phyloP scores from a whole-genome alignment of 2,888 invertebrate genomes.

The Mystacides longicornis region DNA sequence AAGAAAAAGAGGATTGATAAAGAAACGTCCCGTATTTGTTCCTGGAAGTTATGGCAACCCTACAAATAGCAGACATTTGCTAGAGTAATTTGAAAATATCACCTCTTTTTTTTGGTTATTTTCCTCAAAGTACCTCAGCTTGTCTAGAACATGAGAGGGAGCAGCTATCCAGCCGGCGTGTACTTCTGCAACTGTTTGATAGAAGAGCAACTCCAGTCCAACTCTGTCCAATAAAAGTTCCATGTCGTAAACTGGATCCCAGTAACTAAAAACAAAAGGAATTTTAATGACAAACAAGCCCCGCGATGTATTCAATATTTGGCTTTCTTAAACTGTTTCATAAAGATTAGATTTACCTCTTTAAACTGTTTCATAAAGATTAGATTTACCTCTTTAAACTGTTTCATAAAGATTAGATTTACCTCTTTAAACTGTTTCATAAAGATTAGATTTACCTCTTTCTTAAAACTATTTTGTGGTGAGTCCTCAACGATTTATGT shows the following conservation, averaged over 20 bases:
- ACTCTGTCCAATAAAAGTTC: slow-evolving; percentile 75
- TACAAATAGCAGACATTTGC: no score
- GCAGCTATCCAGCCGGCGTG: slow-evolving; percentile 80
- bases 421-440: not conserved
- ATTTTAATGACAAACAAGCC: no score
- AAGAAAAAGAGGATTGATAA: no score
- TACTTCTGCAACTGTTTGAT: slow-evolving; percentile 81
- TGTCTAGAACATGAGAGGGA: slow-evolving; percentile 58
- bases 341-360: not conserved
- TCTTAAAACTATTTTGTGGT: slow-evolving; percentile 74
- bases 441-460: slow-evolving; percentile 58
- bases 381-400: not conserved
- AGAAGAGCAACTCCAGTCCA: slow-evolving; percentile 77
- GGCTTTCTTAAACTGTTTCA: not conserved
- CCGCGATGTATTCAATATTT: no score
- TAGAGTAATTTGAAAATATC: slow-evolving; percentile 14
- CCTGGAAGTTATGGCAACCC: no score
- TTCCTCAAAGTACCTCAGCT: slow-evolving; percentile 63
- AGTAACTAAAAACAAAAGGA: slow-evolving; percentile 75
- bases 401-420: not conserved
- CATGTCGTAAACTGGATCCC: slow-evolving; percentile 80
- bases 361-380: not conserved
- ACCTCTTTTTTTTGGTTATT: slow-evolving; percentile 79
- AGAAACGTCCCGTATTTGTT: no score
- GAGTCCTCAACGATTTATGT: slow-evolving; percentile 65